Base-by-base conservation (phyloP, 2,888 invertebrate genomes). In the Tridacna gigas region DNA sequence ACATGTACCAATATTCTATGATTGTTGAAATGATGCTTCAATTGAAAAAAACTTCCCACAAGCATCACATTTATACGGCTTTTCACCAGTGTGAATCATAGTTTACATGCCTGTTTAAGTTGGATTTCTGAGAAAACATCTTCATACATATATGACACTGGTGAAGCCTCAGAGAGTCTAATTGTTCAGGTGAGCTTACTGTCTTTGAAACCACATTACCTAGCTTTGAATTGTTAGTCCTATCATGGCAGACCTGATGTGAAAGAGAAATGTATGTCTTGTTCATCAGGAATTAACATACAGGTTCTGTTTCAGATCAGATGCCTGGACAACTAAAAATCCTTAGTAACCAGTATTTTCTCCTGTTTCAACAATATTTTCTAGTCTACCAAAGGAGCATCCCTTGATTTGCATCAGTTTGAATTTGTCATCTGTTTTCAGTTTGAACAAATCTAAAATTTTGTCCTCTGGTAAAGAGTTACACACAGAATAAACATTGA, bases 1-100 rank as follows among this genome's bases (percentile, higher is more conserved):
- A n/a, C 13, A 37, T 67, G 67, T 12, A 67, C 67, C 11, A 67
- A 9, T 18, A 15, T 45, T 45, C 18, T 67, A 20, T 67, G 67
- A 26, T 26, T 67, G 45, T 20, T 26, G 20, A 67, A 20, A 20
- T 67, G 67, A 3, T 67, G 67, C 45, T 67, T 67, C 12, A 67
- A 45, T 45, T 45, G 4, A n/a, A 45, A 67, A 67, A n/a, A 20
- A n/a, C 51, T 73, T 73, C 22, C 56, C 73, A 51, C 73, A 73
- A 13, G 51, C 51, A 25, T 73, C 73, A 73, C 56, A 73, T 51
- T 12, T 51, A 56, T 73, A 73, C 56, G 73, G 73, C 25, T 73
- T 73, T 51, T 73, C 73, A 20, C 56, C 73, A 3, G 73, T 73
- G 26, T 73, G 73, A 22, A 26, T 73, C 51, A 73, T n/a, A n/a